Conservation (phyloP, 92 coral and sea anemone species). For the Palythoa grandis region DNA sequence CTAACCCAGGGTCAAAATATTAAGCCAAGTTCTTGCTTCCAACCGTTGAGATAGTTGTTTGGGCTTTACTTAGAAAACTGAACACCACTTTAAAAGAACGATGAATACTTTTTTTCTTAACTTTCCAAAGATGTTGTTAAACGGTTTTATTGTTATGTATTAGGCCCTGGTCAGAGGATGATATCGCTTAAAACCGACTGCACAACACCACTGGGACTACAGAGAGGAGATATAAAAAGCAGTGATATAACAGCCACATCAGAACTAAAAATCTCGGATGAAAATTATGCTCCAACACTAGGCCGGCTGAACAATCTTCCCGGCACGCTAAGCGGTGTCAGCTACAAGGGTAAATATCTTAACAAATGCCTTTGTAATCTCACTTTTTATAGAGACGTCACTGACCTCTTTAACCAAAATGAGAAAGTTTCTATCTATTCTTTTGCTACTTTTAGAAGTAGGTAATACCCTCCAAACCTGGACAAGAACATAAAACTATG, state of each 20-base stretch:
- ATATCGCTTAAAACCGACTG: slow-evolving; percentile 83
- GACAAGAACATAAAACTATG: neutral
- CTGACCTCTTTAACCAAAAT: too few relatives aligned
- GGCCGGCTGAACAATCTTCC: slow-evolving; percentile 83
- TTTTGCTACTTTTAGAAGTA: neutral
- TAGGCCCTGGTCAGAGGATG: slow-evolving; percentile 83
- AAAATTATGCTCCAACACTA: slow-evolving; percentile 84
- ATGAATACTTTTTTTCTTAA: too few relatives aligned
- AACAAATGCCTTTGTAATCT: neutral
- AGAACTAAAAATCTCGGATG: slow-evolving; percentile 61
- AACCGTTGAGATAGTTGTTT: too few relatives aligned
- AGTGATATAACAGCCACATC: slow-evolving; percentile 84
- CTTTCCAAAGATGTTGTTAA: neutral
- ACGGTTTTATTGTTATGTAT: neutral
- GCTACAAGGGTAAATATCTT: slow-evolving; percentile 64
- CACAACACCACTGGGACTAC: slow-evolving; percentile 84
- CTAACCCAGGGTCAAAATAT: too few relatives aligned
- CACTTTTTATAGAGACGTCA: too few relatives aligned
- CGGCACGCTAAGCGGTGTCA: slow-evolving; percentile 62
- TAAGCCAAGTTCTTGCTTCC: too few relatives aligned
- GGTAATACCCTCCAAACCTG: neutral
- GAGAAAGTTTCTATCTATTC: too few relatives aligned
- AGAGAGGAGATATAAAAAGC: slow-evolving; percentile 69
- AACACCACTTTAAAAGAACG: too few relatives aligned
- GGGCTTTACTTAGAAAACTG: too few relatives aligned